A percentile compares a stretch with the other conserved stretches of the same genome.
Evolutionary conservation across 2,797 vertebrate genomes (phyloP).

Genomic region (Capromys pilorides): DNA sequence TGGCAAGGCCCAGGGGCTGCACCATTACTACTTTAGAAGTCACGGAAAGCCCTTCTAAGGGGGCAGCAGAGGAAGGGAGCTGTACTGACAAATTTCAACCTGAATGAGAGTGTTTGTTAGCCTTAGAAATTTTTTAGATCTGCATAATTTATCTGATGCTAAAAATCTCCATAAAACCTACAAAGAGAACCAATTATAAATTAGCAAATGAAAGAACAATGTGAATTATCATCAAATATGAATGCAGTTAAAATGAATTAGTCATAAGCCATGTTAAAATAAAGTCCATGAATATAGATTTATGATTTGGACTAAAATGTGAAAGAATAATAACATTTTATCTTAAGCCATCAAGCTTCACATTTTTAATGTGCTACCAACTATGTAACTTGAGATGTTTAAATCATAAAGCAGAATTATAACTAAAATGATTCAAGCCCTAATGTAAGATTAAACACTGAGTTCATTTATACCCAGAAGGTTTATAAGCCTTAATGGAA

Average conservation of each 20-base stretch:
- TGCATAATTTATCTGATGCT: slow-evolving; percentile 4
- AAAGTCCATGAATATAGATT: not conserved
- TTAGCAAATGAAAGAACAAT: slow-evolving; percentile 44
- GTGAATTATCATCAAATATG: slow-evolving; percentile 23
- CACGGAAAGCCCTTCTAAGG: not conserved
- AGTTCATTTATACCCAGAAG: not conserved
- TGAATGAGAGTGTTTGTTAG: not conserved
- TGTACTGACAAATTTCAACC: not conserved
- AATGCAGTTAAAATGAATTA: slow-evolving; percentile 59
- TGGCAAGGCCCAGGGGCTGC: not conserved
- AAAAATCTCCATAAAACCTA: slow-evolving; percentile 35
- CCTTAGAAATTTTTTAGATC: slow-evolving; percentile 38
- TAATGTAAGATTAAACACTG: not conserved
- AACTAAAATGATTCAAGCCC: slow-evolving; percentile 44
- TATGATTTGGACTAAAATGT: slow-evolving; percentile 42
- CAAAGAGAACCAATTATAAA: not conserved
- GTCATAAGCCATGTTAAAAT: slow-evolving; percentile 58
- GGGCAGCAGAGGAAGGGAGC: not conserved
- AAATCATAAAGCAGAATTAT: slow-evolving; percentile 56
- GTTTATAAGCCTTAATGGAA: not conserved
- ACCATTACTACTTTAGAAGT: not conserved
- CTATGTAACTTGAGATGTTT: slow-evolving; percentile 39
- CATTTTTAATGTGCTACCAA: not conserved
- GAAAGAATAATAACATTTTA: slow-evolving; percentile 50
- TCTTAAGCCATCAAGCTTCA: slow-evolving; percentile 50